Evolutionary conservation across 1,140 invertebrate species (phyloP), one percentile per base, ranked within the genome.

Genomic region (Drosophila nigrodunni): DNA sequence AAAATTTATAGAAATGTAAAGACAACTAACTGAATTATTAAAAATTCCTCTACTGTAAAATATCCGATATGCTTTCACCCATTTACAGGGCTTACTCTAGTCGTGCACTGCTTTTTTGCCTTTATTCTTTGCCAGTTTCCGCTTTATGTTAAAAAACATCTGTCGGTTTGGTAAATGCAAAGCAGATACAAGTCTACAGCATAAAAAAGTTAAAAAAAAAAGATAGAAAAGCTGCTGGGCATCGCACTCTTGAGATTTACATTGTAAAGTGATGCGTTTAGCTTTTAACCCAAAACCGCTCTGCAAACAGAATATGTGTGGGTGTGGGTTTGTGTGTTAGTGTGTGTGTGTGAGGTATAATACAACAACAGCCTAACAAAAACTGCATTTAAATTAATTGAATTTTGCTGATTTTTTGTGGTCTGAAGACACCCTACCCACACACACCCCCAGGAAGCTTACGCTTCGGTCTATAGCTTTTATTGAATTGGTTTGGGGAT

Each of bases 361-460:
- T 64, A 65, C 35, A 55, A 65, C 35, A 55, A 66, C 46, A 50
- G 57, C 61, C 64, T 44, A 64, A 71, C 74, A 77, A 82, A 82
- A 87, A 89, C 86, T 85, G 81, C 85, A 89, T 89, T 90, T 89
- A 89, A 89, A 89, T 89, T 89, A 89, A 89, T 89, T 89, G 85
- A 89, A 89, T 89, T 88, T 85, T 58, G 67, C 61, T 71, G 74
- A 75, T 78, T 85, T 85, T 88, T 78, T 61, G 34, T 55, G 35
- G 65, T 8, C 34, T 70, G 74, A 21, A 35, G 69, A 30, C 25
- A 30, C 9, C 21, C 41, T 13, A 9, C 21, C 13, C 41, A 37
- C 50, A 6, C 15, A 34, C 43, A 61, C 44, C 11, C 18, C 41
- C 43, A 59, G 10, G 15, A 47, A 55, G 61, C 60, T 55, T 43